phyloP scores from a whole-genome alignment of 2,888 invertebrate genomes.

The Hypselothyrea guttata region DNA sequence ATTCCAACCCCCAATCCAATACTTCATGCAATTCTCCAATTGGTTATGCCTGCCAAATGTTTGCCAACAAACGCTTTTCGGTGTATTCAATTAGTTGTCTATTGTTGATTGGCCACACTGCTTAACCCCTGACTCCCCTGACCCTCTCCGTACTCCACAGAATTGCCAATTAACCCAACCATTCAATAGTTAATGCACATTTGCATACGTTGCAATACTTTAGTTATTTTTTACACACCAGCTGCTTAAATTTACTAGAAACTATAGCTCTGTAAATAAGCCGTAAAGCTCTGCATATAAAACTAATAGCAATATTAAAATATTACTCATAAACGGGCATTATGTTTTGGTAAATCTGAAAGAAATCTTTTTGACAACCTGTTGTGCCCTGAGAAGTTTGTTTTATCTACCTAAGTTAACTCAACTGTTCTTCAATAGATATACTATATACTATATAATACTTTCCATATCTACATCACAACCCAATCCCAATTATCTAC shows the following conservation, averaged over 20 bases:
- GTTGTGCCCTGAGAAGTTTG: too few relatives aligned
- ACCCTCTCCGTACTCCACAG: constrained; percentile 24
- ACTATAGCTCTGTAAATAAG: too few relatives aligned
- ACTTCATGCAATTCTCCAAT: constrained; percentile 41
- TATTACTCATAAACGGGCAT: too few relatives aligned
- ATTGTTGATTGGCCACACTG: constrained; percentile 32
- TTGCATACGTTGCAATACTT: background rate
- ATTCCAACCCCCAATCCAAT: constrained; percentile 51
- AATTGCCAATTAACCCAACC: constrained; percentile 55
- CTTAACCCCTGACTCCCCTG: background rate
- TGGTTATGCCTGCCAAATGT: constrained; percentile 55
- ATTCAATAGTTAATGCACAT: constrained; percentile 40
- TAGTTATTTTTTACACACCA: background rate
- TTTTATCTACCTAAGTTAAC: too few relatives aligned
- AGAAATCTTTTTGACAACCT: too few relatives aligned
- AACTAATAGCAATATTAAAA: too few relatives aligned
- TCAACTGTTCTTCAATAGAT: too few relatives aligned
- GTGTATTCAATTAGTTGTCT: constrained; percentile 38
- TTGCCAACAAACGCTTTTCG: constrained; percentile 13
- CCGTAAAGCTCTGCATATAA: too few relatives aligned
- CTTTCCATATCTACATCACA: too few relatives aligned
- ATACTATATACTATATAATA: too few relatives aligned
- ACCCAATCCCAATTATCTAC: too few relatives aligned
- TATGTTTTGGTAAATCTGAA: too few relatives aligned
- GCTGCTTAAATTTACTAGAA: background rate